These are phyloP conservation scores for Montipora capricornis DNA, from an alignment of 64 coral and sea anemone genomes.

Conservation along the genomic window DNA sequence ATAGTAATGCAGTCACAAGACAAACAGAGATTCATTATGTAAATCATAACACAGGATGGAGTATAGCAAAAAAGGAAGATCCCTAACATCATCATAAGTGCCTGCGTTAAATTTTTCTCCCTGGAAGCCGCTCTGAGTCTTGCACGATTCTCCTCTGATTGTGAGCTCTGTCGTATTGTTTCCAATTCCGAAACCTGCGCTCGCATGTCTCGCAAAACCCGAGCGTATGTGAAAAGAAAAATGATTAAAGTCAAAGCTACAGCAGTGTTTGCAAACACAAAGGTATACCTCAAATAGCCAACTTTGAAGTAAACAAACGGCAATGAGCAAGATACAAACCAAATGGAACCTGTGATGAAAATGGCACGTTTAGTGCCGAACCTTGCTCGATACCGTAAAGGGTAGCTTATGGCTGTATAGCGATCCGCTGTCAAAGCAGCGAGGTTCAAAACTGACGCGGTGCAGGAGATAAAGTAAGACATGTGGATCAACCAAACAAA, in stretches of 20 bases:
- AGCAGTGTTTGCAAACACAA: conserved; percentile 76
- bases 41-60: conserved; percentile 75
- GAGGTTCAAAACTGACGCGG: conserved; percentile 49
- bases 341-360: conserved; percentile 15
- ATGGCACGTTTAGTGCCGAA: neutral
- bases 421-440: conserved; percentile 51
- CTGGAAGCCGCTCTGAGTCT: conserved; percentile 2
- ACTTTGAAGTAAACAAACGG: conserved; percentile 69
- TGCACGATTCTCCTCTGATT: conserved; percentile 28
- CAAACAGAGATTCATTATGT: conserved; percentile 20
- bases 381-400: conserved; percentile 31
- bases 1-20: too few relatives aligned
- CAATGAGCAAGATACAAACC: conserved; percentile 50
- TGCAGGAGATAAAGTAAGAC: conserved; percentile 58
- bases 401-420: conserved; percentile 48
- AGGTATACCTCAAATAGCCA: conserved; percentile 66
- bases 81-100: conserved; percentile 63
- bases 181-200: conserved; percentile 60
- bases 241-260: conserved; percentile 63
- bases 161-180: conserved; percentile 16
- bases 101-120: conserved; percentile 74
- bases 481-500: conserved; percentile 3
- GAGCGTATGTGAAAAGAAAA: conserved; percentile 56
- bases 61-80: conserved; percentile 64
- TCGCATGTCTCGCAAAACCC: conserved; percentile 59